These are phyloP conservation scores for Tipula helvola DNA, from an alignment of 2,888 invertebrate genomes.

Conservation along the genomic window DNA sequence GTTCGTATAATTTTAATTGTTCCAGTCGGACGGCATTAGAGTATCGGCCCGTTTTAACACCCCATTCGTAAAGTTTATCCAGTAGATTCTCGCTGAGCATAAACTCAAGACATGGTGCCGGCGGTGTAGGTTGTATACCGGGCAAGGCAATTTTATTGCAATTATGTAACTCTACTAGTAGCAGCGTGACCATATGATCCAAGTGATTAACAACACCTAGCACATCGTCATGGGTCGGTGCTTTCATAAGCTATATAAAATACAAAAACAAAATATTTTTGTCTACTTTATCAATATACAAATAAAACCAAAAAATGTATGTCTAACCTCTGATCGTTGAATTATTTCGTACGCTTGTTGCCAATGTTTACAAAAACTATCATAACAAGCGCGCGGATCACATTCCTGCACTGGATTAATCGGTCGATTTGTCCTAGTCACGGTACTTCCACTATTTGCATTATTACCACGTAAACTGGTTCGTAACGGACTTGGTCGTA, in stretches of 20 bases:
- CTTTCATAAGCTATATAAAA: conserved; percentile 35
- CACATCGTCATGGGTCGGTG: conserved; percentile 70
- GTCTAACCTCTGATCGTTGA: conserved; percentile 43
- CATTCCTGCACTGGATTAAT: conserved; percentile 58
- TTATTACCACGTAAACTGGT: conserved; percentile 38
- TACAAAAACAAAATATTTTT: conserved; percentile 14
- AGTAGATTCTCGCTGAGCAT: conserved; percentile 75
- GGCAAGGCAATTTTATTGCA: conserved; percentile 37
- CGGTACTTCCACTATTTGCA: conserved; percentile 29
- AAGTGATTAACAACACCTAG: conserved; percentile 82
- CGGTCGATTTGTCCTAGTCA: conserved; percentile 42
- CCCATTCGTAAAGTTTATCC: conserved; percentile 79
- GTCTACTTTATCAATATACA: background rate
- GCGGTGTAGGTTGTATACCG: conserved; percentile 35
- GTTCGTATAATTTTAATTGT: conserved; percentile 77
- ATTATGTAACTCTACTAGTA: conserved; percentile 68
- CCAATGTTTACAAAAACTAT: conserved; percentile 91
- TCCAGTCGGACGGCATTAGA: conserved; percentile 72
- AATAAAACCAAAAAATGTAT: background rate
- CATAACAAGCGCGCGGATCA: conserved; percentile 82
- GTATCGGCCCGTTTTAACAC: conserved; percentile 69
- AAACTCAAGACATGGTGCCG: conserved; percentile 64
- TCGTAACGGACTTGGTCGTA: conserved; percentile 48
- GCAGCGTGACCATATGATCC: conserved; percentile 77
- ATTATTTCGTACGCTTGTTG: conserved; percentile 82